Evolutionary conservation across 2,888 invertebrate species (phyloP).

Genomic region (Orthosia cruda): DNA sequence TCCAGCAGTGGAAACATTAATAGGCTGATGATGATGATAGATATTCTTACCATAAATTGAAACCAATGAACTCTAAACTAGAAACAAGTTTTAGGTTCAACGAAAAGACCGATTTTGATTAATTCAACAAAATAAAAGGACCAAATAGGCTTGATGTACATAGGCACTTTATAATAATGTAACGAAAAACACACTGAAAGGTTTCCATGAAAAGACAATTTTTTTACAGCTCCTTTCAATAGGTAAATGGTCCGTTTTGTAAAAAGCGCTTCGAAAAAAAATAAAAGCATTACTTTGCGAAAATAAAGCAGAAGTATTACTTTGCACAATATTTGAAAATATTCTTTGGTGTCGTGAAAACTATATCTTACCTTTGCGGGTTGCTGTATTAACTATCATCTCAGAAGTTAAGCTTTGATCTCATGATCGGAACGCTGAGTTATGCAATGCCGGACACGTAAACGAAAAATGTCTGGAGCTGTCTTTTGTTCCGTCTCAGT

Average conservation of each 20-base stretch:
- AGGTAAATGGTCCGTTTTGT: constrained; percentile 59
- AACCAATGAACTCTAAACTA: not conserved
- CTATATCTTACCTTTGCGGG: no score
- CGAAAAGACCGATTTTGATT: constrained; percentile 7
- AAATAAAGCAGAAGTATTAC: constrained; percentile 9
- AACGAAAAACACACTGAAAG: constrained; percentile 56
- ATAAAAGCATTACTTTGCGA: constrained; percentile 57
- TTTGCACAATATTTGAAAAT: not conserved
- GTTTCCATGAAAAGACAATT: constrained; percentile 67
- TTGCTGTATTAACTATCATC: no score
- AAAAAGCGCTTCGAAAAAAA: constrained; percentile 61
- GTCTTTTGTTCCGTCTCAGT: no score
- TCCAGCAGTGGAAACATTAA: no score
- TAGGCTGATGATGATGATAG: not conserved
- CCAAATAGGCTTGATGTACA: constrained; percentile 52
- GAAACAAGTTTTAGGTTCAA: not conserved
- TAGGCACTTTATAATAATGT: constrained; percentile 46
- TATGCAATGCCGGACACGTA: no score
- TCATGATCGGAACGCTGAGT: no score
- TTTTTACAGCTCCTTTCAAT: constrained; percentile 64
- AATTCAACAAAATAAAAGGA: constrained; percentile 31
- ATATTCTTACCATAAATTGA: not conserved
- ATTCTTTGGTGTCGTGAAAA: no score
- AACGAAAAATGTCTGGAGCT: no score
- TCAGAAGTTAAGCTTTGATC: no score